Base-by-base conservation (phyloP, 1,140 invertebrate genomes). In the Neomicropteryx cornuta region DNA sequence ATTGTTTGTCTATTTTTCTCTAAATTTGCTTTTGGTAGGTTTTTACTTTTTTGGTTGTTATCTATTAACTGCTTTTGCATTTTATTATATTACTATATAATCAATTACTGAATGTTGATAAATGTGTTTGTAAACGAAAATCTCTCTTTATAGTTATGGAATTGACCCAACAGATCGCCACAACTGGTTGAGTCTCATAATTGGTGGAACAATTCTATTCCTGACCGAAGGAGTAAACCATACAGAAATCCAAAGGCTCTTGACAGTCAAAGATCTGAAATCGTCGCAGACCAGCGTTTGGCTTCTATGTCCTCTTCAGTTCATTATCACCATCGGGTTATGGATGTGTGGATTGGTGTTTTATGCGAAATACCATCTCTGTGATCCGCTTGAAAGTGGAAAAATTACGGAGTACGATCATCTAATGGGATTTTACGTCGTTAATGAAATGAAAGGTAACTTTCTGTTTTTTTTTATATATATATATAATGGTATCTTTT, bases 201-300 rank as follows among this genome's bases (percentile, higher is more conserved):
- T 87, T 24, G 87, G 87, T 0, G 83, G 86, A 0, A 64, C 69
- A 16, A 77, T 83, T 48, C 81, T 81, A 0, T 87, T 77, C 57
- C 53, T 84, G 8, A 73, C 82, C 1, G 87, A 87, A 58, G 89
- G 76, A 0, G 81, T 87, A 0, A 92, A 89, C 56, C 89, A 94
- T 60, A 59, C 62, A 18, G 86, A 90, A 64, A 77, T 92, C 4
- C 87, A 91, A 53, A 58, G 87, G 21, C 71, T 84, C 28, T 53
- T 89, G 16, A 79, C 81, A 1, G 68, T 83, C 1, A 71, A 64
- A 51, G 69, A 70, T 52, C 48, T 82, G n/a, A 69, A 71, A 42
- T 55, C 65, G n/a, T 71, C 80, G 1, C 75, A 71, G 46, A 60
- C 49, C 27, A 67, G 77, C 4, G 51, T 86, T 5, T 84, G 79